Evolutionary conservation across 2,113 vertebrate species (phyloP).

Genomic region (Ctenomys sociabilis): DNA sequence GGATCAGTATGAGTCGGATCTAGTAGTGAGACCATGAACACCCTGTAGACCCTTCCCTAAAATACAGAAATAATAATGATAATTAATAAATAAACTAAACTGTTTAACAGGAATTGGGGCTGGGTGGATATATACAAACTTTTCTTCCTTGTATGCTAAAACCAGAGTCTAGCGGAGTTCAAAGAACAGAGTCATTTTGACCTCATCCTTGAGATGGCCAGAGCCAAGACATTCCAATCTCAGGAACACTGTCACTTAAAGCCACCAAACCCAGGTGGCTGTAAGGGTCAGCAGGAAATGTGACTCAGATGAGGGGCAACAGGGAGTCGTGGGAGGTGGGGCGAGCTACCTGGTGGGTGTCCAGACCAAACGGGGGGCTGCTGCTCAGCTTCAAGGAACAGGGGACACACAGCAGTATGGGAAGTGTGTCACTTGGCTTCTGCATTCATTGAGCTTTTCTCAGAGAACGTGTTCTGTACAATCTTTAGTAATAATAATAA

Average conservation of each 20-base stretch:
- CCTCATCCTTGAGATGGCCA: not conserved
- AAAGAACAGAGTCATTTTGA: not conserved
- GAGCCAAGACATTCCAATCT: not conserved
- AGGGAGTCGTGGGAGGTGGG: not conserved
- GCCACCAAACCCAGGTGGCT: not conserved
- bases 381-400: no score
- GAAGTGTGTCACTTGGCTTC: not conserved
- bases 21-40: no score
- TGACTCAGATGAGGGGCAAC: not conserved
- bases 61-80: no score
- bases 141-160: no score
- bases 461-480: not conserved
- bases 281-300: not conserved
- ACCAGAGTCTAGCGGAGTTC: constrained; percentile 10
- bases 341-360: not conserved
- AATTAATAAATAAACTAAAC: not conserved
- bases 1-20: no score
- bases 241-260: not conserved
- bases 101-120: no score
- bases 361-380: no score
- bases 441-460: not conserved
- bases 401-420: rapidly evolving
- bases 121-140: no score
- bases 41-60: no score
- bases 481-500: not conserved